Evolutionary conservation across 2,888 invertebrate genomes (phyloP).

Genomic region (Aleiodes testaceus): DNA sequence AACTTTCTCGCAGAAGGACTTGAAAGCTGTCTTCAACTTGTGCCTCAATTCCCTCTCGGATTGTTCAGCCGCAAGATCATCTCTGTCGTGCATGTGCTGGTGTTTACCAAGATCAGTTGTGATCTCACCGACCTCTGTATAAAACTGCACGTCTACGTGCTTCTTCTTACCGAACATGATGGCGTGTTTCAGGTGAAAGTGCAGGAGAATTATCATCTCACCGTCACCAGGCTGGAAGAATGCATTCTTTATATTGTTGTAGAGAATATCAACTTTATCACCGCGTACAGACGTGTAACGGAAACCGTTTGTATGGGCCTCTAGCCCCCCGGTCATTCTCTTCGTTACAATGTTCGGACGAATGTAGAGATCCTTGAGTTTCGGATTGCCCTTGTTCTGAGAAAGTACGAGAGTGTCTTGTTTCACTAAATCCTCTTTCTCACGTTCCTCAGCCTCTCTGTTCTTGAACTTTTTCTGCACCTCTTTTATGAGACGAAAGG

Average conservation of each 20-base stretch:
- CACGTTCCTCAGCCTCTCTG: conserved; percentile 97
- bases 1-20: conserved; percentile 97
- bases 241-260: conserved; percentile 99
- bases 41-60: conserved; percentile 97
- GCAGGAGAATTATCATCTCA: conserved; percentile 99
- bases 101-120: conserved; percentile 99
- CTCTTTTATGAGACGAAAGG: conserved; percentile 98
- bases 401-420: conserved; percentile 96
- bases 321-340: conserved; percentile 90
- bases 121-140: conserved; percentile 99
- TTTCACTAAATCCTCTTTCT: conserved; percentile 98
- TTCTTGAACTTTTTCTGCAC: conserved; percentile 99
- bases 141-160: conserved; percentile 99
- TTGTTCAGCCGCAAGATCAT: conserved; percentile 98
- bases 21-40: conserved; percentile 97
- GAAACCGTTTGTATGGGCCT: conserved; percentile 97
- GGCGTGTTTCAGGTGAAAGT: conserved; percentile 99
- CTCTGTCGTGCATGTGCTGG: conserved; percentile 99
- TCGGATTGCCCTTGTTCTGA: conserved; percentile 97
- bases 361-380: conserved; percentile 97
- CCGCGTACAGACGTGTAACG: conserved; percentile 99
- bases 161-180: conserved; percentile 99
- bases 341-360: conserved; percentile 99
- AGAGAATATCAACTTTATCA: conserved; percentile 98
- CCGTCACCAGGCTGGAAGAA: conserved; percentile 99